Conservation (phyloP, 2,797 vertebrate species). For the Perodicticus potto region DNA sequence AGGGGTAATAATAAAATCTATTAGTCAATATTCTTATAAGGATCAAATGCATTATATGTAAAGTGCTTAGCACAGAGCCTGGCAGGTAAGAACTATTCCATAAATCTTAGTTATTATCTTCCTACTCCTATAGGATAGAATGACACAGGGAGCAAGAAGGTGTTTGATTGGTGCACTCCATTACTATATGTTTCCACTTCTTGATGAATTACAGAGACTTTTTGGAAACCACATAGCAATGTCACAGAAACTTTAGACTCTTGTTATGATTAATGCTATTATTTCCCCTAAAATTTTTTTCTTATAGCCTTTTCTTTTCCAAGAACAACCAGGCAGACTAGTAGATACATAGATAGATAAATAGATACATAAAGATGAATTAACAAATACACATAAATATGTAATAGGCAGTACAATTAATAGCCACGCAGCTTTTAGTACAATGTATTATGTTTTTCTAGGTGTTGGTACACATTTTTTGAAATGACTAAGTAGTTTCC, state of each 20-base stretch:
- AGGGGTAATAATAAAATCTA: neutral
- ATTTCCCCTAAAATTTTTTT: constrained; percentile 8
- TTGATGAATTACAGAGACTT: constrained; percentile 26
- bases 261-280: neutral
- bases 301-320: neutral
- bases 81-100: neutral
- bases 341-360: neutral
- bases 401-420: neutral
- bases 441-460: neutral
- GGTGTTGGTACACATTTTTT: neutral
- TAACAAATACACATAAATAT: neutral
- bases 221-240: neutral
- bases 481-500: constrained; percentile 1
- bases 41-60: neutral
- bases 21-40: neutral
- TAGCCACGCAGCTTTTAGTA: neutral
- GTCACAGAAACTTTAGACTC: constrained; percentile 1
- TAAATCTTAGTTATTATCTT: constrained; percentile 11
- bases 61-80: neutral
- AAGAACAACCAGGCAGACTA: neutral
- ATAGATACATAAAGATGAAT: neutral
- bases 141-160: neutral
- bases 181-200: neutral
- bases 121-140: neutral
- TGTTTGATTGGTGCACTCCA: neutral